These are phyloP conservation scores for Leptinotarsa undecemlineata DNA, from an alignment of 1,140 invertebrate genomes.

Conservation along the genomic window DNA sequence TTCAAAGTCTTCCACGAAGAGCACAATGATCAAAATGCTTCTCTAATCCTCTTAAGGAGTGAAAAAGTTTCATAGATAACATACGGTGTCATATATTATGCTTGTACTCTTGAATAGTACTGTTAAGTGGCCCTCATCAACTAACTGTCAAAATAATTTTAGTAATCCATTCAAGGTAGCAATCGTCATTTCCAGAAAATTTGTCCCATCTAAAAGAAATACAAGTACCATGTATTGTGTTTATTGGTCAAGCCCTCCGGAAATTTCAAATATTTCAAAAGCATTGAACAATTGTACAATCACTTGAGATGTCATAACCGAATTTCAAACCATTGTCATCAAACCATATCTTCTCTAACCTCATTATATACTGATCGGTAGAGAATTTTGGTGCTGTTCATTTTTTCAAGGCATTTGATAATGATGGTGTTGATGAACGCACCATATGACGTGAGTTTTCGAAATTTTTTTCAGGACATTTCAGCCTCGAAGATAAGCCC, in stretches of 20 bases:
- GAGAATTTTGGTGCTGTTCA: no score
- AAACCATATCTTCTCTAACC: no score
- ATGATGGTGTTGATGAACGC: no score
- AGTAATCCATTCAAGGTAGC: background rate
- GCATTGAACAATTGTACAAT: no score
- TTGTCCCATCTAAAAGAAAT: background rate
- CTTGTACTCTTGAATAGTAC: background rate
- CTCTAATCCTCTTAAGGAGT: background rate
- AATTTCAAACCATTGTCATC: no score
- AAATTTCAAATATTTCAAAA: no score
- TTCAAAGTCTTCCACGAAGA: background rate
- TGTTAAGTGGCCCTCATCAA: constrained; percentile 4
- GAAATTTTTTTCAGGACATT: no score
- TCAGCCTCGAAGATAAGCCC: no score
- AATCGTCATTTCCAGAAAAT: background rate
- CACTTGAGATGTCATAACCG: no score
- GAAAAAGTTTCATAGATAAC: background rate
- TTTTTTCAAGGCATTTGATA: no score
- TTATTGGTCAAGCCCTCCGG: background rate
- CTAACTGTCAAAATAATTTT: background rate
- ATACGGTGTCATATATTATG: background rate
- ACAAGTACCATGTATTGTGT: background rate
- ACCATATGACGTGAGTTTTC: no score
- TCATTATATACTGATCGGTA: no score
- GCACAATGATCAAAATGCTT: background rate